Percentiles rank a stretch among this genome's conserved stretches.
These are phyloP conservation scores for Drosophila nannoptera DNA, from an alignment of 1,140 invertebrate genomes.

Conservation along the genomic window DNA sequence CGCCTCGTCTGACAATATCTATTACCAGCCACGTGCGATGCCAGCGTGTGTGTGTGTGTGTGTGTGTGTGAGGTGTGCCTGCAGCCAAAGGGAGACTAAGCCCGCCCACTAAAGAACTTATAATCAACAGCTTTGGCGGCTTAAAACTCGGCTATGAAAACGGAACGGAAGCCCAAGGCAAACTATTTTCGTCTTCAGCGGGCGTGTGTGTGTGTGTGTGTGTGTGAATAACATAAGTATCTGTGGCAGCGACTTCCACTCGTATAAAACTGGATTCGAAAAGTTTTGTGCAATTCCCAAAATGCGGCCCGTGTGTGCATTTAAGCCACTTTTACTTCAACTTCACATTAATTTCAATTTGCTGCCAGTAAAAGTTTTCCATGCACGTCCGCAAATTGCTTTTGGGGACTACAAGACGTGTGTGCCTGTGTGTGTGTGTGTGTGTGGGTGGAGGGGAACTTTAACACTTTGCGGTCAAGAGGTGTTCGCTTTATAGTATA, in stretches of 20 bases:
- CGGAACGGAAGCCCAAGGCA: slow-evolving; percentile 57
- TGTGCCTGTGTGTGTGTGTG: slow-evolving; percentile 7
- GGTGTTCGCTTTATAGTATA: slow-evolving; percentile 47
- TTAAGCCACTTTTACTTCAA: slow-evolving; percentile 78
- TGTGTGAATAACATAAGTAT: slow-evolving; percentile 72
- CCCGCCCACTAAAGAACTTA: slow-evolving; percentile 52
- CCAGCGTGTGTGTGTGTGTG: slow-evolving; percentile 7
- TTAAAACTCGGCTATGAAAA: slow-evolving; percentile 56
- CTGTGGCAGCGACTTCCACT: slow-evolving; percentile 25
- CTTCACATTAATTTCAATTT: slow-evolving; percentile 79
- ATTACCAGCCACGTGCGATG: slow-evolving; percentile 29
- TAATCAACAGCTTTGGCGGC: slow-evolving; percentile 76
- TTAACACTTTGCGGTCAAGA: slow-evolving; percentile 70
- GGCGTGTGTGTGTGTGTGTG: slow-evolving; percentile 54
- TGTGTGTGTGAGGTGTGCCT: slow-evolving; percentile 41
- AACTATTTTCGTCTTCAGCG: slow-evolving; percentile 55
- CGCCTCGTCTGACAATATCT: slow-evolving; percentile 12
- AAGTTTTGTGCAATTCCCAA: slow-evolving; percentile 67
- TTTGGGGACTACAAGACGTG: slow-evolving; percentile 41
- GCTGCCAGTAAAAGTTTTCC: slow-evolving; percentile 76
- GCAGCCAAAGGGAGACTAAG: neutral
- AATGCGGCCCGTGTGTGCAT: slow-evolving; percentile 78
- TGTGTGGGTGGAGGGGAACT: slow-evolving; percentile 46
- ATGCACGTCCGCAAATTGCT: slow-evolving; percentile 78
- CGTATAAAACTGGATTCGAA: slow-evolving; percentile 39